phyloP scores from a whole-genome alignment of 2,888 invertebrate species.

The Uropetala carovei region DNA sequence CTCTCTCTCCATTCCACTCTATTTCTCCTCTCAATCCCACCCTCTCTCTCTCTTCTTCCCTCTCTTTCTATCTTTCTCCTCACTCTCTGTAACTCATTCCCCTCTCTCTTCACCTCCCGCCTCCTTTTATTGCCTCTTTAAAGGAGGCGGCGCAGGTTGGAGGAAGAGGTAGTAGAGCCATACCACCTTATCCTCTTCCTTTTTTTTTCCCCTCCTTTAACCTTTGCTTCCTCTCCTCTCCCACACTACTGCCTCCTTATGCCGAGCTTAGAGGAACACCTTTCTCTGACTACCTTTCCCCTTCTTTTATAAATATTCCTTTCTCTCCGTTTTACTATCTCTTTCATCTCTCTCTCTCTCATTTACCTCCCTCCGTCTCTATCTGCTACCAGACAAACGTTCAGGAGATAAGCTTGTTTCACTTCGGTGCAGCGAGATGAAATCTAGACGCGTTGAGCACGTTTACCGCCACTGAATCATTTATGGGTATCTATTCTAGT shows the following conservation, averaged over 20 bases:
- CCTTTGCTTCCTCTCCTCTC: not conserved
- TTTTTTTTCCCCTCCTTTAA: not conserved
- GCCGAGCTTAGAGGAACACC: not conserved
- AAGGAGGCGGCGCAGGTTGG: too few relatives aligned
- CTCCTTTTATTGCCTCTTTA: slow-evolving; percentile 5
- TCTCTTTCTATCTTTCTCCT: not conserved
- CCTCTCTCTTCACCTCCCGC: not conserved
- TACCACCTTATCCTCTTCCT: not conserved
- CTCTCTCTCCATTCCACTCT: not conserved
- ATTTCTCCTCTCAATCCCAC: not conserved
- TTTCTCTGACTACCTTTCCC: not conserved
- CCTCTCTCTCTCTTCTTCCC: not conserved
- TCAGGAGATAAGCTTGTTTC: too few relatives aligned
- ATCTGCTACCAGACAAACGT: too few relatives aligned
- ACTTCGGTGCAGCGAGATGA: too few relatives aligned
- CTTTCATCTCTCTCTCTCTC: too few relatives aligned
- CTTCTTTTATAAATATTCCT: not conserved
- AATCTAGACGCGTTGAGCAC: too few relatives aligned
- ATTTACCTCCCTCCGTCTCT: too few relatives aligned
- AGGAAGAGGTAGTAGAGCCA: not conserved
- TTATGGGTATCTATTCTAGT: too few relatives aligned
- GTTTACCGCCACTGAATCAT: too few relatives aligned
- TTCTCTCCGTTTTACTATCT: not conserved
- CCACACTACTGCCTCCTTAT: not conserved
- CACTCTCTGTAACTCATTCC: not conserved